Conservation (phyloP, 37 sponge, comb jelly and placozoan genomes). For the Chondrilla cf. caribensis region DNA sequence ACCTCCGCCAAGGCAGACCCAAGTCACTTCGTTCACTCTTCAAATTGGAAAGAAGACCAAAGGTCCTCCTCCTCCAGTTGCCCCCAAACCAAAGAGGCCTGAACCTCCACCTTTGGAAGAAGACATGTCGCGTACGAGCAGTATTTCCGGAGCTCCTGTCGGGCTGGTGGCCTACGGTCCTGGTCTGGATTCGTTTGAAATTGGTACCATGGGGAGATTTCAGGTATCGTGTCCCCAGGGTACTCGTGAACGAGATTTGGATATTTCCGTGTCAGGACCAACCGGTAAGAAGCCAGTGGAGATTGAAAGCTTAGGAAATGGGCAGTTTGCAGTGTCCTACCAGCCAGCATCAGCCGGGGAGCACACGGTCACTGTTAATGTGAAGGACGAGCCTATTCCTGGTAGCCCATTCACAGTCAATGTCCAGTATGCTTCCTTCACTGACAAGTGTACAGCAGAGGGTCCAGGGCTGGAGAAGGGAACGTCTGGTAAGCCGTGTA, state of each 20-base stretch:
- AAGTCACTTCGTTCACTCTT: slow-evolving; percentile 71
- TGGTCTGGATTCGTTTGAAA: slow-evolving; percentile 74
- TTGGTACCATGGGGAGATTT: slow-evolving; percentile 64
- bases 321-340: slow-evolving; percentile 75
- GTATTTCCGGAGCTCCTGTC: slow-evolving; percentile 21
- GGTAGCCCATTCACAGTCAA: slow-evolving; percentile 73
- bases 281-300: slow-evolving; percentile 68
- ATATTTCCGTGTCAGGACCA: slow-evolving; percentile 57
- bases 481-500: slow-evolving; percentile 56
- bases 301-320: slow-evolving; percentile 64
- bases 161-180: slow-evolving; percentile 65
- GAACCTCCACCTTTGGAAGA: slow-evolving; percentile 20
- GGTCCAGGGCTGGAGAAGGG: slow-evolving; percentile 75
- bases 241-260: slow-evolving; percentile 48
- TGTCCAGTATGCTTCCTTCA: slow-evolving; percentile 76
- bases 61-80: neutral
- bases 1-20: slow-evolving; percentile 62
- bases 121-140: neutral
- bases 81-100: slow-evolving; percentile 31
- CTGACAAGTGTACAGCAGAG: slow-evolving; percentile 74
- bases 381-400: slow-evolving; percentile 66
- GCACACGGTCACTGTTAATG: slow-evolving; percentile 62
- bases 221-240: slow-evolving; percentile 66
- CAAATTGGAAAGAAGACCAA: slow-evolving; percentile 33
- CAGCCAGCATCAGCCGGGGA: slow-evolving; percentile 74